phyloP scores from a whole-genome alignment of 2,888 invertebrate genomes.

The Eristalis tenax region DNA sequence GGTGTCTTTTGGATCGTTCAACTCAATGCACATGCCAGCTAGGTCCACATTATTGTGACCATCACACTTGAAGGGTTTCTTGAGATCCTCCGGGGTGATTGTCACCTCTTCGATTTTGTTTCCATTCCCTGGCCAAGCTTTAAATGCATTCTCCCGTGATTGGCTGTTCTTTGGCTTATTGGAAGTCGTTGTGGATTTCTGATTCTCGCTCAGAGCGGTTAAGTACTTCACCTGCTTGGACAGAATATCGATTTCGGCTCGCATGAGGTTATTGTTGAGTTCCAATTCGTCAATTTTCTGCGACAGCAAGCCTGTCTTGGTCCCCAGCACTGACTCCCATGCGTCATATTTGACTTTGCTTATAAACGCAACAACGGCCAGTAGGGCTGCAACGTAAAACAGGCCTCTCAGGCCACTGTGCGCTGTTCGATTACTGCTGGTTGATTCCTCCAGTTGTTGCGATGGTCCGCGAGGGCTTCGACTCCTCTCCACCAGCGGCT shows the following conservation, averaged over 20 bases:
- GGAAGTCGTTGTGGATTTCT: slow-evolving; percentile 25
- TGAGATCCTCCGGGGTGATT: slow-evolving; percentile 75
- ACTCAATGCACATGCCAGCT: slow-evolving; percentile 77
- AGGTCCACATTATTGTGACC: slow-evolving; percentile 76
- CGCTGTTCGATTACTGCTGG: slow-evolving; percentile 45
- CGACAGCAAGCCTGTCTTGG: slow-evolving; percentile 69
- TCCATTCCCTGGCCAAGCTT: slow-evolving; percentile 77
- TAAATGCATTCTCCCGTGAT: slow-evolving; percentile 73
- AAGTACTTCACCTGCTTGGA: slow-evolving; percentile 78
- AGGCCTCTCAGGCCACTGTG: slow-evolving; percentile 75
- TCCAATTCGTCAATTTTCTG: slow-evolving; percentile 77
- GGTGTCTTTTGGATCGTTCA: slow-evolving; percentile 31
- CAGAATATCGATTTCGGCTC: slow-evolving; percentile 79
- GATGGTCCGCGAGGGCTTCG: slow-evolving; percentile 16
- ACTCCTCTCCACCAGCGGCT: slow-evolving; percentile 25
- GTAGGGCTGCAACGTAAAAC: slow-evolving; percentile 75
- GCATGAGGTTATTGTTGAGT: slow-evolving; percentile 78
- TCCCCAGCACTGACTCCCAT: slow-evolving; percentile 73
- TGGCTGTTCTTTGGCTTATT: slow-evolving; percentile 44
- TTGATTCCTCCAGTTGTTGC: slow-evolving; percentile 22
- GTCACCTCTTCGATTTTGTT: slow-evolving; percentile 74
- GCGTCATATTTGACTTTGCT: slow-evolving; percentile 76
- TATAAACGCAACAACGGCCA: slow-evolving; percentile 76
- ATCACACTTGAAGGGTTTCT: slow-evolving; percentile 75
- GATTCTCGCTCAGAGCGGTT: slow-evolving; percentile 64